Conservation (phyloP, 2,113 vertebrate species). For the Gambusia affinis region DNA sequence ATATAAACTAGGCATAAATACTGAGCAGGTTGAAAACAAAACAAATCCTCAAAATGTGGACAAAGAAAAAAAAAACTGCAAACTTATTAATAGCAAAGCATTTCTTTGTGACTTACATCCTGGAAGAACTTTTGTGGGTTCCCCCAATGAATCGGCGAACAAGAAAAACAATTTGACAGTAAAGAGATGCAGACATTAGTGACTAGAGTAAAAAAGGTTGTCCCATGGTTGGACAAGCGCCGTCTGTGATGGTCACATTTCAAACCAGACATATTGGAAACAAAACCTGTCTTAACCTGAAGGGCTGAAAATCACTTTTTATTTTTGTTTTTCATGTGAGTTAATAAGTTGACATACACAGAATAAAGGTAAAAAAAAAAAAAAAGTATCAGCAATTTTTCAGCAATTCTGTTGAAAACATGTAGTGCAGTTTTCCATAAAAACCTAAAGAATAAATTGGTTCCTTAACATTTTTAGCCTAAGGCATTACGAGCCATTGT, state of each 20-base stretch:
- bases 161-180: conserved; percentile 78
- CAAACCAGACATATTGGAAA: not conserved
- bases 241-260: conserved; percentile 12
- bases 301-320: not conserved
- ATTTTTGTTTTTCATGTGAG: not conserved
- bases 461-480: no score
- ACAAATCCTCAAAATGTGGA: not conserved
- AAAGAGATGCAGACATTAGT: conserved; percentile 89
- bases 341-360: not conserved
- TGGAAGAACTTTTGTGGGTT: conserved; percentile 93
- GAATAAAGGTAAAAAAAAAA: no score
- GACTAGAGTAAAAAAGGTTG: conserved; percentile 39
- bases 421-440: no score
- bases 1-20: conserved; percentile 28
- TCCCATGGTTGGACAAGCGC: not conserved
- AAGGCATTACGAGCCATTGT: no score
- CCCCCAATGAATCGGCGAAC: conserved; percentile 85
- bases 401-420: no score
- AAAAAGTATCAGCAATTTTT: no score
- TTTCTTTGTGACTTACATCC: conserved; percentile 89
- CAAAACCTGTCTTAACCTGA: conserved; percentile 6
- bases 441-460: no score
- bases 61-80: conserved; percentile 7
- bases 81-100: conserved; percentile 32
- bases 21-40: conserved; percentile 10